These are phyloP conservation scores for Mesocricetus auratus DNA, from an alignment of 2,113 vertebrate species.

Conservation along the genomic window DNA sequence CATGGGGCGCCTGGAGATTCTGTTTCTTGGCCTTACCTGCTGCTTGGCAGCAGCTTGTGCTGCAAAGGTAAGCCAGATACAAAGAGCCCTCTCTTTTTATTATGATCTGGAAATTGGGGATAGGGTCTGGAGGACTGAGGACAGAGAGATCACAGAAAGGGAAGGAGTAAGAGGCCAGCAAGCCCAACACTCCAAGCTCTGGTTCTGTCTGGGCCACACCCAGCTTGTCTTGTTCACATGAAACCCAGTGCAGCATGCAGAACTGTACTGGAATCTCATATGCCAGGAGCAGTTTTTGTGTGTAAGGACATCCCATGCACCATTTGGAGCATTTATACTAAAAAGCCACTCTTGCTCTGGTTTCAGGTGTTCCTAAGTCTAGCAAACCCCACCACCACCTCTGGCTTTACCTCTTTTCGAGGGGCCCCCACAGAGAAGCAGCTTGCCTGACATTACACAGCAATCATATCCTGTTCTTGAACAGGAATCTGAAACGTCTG, in stretches of 20 bases:
- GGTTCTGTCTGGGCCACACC: neutral
- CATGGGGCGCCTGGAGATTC: slow-evolving; percentile 87
- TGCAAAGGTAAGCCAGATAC: slow-evolving; percentile 82
- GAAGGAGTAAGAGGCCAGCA: neutral
- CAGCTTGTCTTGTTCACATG: neutral
- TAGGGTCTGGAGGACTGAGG: neutral
- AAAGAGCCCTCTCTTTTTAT: neutral
- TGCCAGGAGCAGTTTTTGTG: rapidly evolving
- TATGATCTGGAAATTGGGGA: neutral
- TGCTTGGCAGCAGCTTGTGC: slow-evolving; percentile 85
- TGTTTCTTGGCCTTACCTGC: slow-evolving; percentile 81
- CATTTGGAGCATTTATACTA: too few species aligned
- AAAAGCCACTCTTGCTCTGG: neutral
- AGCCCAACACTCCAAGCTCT: rapidly evolving
- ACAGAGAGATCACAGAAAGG: neutral
- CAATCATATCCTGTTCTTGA: neutral
- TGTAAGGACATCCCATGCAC: rapidly evolving
- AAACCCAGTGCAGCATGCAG: neutral
- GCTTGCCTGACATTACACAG: neutral
- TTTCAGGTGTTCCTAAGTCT: neutral
- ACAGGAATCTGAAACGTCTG: neutral
- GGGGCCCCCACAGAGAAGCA: neutral
- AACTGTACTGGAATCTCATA: neutral
- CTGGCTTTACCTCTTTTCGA: neutral
- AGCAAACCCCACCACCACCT: rapidly evolving